A percentile compares a stretch with the other conserved stretches of the same genome.
These are phyloP conservation scores for Panulirus ornatus DNA, from an alignment of 1,140 invertebrate genomes.

Conservation along the genomic window DNA sequence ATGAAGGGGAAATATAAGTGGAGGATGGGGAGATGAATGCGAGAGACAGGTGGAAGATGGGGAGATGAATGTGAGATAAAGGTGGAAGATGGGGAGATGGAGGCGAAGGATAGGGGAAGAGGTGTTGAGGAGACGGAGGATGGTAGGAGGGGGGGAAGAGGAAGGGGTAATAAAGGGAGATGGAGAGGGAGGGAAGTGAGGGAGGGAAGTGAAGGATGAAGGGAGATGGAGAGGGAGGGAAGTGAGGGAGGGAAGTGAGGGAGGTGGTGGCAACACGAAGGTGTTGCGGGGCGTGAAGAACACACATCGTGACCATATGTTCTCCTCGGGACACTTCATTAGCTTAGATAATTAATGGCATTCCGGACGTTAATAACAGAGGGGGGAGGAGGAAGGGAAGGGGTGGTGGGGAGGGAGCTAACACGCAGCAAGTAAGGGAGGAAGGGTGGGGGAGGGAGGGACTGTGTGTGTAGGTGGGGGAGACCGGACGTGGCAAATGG, in stretches of 20 bases:
- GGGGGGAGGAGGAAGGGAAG: not conserved
- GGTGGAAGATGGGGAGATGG: no score
- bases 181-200: not conserved
- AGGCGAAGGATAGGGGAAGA: no score
- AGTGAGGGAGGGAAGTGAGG: not conserved
- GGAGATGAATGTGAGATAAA: no score
- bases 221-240: not conserved
- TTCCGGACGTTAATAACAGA: not conserved
- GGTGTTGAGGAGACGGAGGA: no score
- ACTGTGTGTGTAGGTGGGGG: no score
- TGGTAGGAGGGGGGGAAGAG: no score
- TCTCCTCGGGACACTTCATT: not conserved
- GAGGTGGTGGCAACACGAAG: not conserved
- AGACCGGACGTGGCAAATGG: not conserved
- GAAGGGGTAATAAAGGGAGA: no score
- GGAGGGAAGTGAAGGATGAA: not conserved
- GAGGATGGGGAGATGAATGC: no score
- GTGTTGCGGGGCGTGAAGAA: not conserved
- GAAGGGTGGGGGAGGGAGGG: not conserved
- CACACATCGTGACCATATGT: slow-evolving; percentile 1
- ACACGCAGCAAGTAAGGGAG: not conserved
- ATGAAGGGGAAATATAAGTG: no score
- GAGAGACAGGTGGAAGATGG: no score
- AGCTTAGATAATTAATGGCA: not conserved
- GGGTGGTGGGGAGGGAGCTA: not conserved